Percentiles rank a stretch among this genome's conserved stretches.
Evolutionary conservation across 2,113 vertebrate genomes (phyloP).

Genomic region (Anseranas semipalmata): DNA sequence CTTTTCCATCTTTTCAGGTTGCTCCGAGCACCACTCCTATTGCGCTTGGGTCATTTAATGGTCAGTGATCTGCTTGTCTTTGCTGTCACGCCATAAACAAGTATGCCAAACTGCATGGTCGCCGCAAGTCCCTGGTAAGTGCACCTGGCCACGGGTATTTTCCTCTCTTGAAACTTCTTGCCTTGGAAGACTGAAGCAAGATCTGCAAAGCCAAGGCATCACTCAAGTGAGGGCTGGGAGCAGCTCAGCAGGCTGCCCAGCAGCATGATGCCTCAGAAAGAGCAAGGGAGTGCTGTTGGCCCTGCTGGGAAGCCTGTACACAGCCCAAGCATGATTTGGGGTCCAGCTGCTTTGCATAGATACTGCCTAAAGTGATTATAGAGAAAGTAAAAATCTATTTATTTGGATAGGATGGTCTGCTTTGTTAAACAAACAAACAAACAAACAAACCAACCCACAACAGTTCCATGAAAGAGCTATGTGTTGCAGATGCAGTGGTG

Average conservation of each 20-base stretch:
- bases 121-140: background rate
- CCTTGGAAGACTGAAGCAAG: background rate
- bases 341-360: background rate
- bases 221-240: too few relatives aligned
- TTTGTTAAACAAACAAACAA: background rate
- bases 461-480: background rate
- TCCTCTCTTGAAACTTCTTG: background rate
- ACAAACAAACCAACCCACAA: background rate
- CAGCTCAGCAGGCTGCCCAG: too few relatives aligned
- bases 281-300: background rate
- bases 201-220: background rate
- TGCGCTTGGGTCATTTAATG: background rate
- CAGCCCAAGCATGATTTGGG: background rate
- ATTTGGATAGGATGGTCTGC: rapidly evolving
- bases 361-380: background rate
- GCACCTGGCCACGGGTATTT: too few relatives aligned
- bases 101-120: background rate
- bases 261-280: background rate
- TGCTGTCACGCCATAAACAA: rapidly evolving
- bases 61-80: background rate
- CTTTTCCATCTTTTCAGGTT: background rate
- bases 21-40: background rate
- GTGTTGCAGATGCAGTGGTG: rapidly evolving
- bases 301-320: rapidly evolving
- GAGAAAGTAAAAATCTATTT: background rate